phyloP scores from a whole-genome alignment of 2,797 vertebrate genomes.

The Clarias fuscus region DNA sequence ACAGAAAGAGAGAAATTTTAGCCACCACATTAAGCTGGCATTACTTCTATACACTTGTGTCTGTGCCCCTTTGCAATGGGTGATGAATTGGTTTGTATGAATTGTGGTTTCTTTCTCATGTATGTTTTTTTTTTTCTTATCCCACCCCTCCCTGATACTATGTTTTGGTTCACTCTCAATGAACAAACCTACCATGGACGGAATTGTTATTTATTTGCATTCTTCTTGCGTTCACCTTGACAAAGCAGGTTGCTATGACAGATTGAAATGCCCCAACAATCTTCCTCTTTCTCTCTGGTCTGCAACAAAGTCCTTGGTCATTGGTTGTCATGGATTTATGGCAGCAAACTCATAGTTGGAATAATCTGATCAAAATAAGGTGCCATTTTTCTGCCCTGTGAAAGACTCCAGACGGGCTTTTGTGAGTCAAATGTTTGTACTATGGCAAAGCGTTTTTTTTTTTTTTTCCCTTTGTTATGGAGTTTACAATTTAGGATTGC shows the following conservation, averaged over 20 bases:
- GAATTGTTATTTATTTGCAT: conserved; percentile 57
- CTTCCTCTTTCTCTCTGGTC: conserved; percentile 55
- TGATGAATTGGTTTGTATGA: conserved; percentile 46
- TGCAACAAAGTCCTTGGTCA: conserved; percentile 62
- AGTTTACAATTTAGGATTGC: conserved; percentile 57
- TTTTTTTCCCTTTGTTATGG: conserved; percentile 20
- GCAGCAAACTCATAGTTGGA: conserved; percentile 62
- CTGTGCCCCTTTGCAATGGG: conserved; percentile 32
- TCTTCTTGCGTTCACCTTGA: conserved; percentile 57
- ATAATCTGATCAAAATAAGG: conserved; percentile 66
- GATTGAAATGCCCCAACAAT: conserved; percentile 58
- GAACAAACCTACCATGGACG: conserved; percentile 27
- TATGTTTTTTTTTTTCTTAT: neutral
- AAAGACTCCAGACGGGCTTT: conserved; percentile 59
- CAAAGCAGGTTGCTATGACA: conserved; percentile 52
- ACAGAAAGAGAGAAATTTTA: conserved; percentile 19
- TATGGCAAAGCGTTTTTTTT: conserved; percentile 37
- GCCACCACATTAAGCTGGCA: conserved; percentile 40
- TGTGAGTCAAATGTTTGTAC: conserved; percentile 50
- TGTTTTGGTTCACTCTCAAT: conserved; percentile 43
- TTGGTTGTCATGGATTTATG: conserved; percentile 68
- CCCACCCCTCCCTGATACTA: neutral
- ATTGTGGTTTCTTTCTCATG: conserved; percentile 24
- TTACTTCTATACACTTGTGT: conserved; percentile 44
- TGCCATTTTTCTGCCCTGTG: conserved; percentile 51